phyloP scores from a whole-genome alignment of 2,113 vertebrate genomes.

The Anhinga anhinga region DNA sequence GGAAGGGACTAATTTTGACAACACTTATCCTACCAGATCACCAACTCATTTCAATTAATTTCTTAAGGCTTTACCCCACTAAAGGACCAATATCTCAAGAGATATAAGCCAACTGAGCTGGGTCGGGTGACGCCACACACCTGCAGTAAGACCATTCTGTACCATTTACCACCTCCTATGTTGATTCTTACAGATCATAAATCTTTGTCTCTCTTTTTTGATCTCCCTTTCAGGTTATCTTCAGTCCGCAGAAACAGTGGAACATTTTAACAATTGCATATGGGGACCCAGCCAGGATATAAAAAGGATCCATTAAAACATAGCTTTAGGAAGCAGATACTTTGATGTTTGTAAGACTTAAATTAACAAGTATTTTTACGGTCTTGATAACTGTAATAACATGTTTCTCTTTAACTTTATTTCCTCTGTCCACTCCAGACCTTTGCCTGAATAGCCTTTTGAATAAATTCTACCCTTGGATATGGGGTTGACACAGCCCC shows the following conservation, averaged over 20 bases:
- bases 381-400: neutral
- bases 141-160: neutral
- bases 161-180: neutral
- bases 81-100: neutral
- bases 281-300: neutral
- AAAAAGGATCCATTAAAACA: neutral
- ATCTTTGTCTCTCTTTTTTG: neutral
- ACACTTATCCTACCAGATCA: neutral
- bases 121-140: fast-evolving
- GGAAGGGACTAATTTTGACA: neutral
- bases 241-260: neutral
- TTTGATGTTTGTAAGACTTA: neutral
- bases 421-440: neutral
- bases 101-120: neutral
- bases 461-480: neutral
- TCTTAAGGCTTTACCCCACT: neutral
- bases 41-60: neutral
- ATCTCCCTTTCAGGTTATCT: neutral
- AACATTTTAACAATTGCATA: neutral
- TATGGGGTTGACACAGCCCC: neutral
- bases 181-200: neutral
- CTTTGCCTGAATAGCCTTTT: neutral
- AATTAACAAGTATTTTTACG: neutral
- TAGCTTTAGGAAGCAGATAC: neutral
- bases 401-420: neutral